Base-by-base conservation (phyloP, 2,113 vertebrate species). In the Reinhardtius hippoglossoides region DNA sequence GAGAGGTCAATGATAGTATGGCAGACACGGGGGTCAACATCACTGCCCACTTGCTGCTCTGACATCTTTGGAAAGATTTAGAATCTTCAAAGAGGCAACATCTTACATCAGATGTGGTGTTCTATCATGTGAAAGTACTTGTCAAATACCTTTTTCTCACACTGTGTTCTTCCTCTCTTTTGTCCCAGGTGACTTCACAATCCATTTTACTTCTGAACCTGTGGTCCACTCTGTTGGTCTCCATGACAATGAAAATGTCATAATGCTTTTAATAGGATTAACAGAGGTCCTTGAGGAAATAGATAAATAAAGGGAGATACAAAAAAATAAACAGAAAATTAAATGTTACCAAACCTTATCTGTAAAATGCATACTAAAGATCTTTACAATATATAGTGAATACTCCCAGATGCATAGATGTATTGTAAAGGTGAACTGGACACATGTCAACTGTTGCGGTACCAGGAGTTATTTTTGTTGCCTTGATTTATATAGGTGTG, bases 101-200 rank as follows among this genome's bases (percentile, higher is more conserved):
- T 63, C 31, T 50, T 23, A 16, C 42, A 46, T 26, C 35, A 68
- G 61, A 75, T 50, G 46, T 7, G 52, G 59, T 65, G 62, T 59
- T 66, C 62, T 66, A 54, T 74, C 67, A 60, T 66, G 26, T n/a
- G 35, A 81, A 73, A 76, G 73, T 84, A 77, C 77, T 77, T 78
- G 57, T 72, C 62, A 69, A 62, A 77, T 21, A 64, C 27, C 31
- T 62, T 62, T 23, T 57, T 68, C 4, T 76, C 40, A 31, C 68
- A 40, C 56, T 40, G n/a, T 9, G 13, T 63, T 14, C 42, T 52
- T 31, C 59, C 61, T 63, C 27, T 57, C 16, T 23, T 37, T 12
- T 40, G 24, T 76, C 62, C 58, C 76, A 65, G 50, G 66, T 2
- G 61, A 27, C 61, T 60, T 40, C 48, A 27, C 54, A 57, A 23